Evolutionary conservation across 2,888 invertebrate species (phyloP).

Genomic region (Ectropis crepuscularia): DNA sequence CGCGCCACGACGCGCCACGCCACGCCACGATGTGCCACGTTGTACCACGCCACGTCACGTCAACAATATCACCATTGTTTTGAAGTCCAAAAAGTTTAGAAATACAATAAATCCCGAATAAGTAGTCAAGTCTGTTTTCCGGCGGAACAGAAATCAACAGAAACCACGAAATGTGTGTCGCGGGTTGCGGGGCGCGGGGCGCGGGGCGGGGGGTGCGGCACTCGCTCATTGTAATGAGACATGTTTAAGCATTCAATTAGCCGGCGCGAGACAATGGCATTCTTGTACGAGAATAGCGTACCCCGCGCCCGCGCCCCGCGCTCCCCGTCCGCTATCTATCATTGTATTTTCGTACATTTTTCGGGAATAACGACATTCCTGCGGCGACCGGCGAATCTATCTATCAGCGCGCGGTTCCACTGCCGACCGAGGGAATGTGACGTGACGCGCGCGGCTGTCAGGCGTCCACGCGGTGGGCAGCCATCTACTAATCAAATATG

Average conservation of each 20-base stretch:
- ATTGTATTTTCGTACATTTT: conserved; percentile 32
- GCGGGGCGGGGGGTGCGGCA: conserved; percentile 7
- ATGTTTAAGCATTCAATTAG: conserved; percentile 35
- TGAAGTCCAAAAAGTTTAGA: conserved; percentile 4
- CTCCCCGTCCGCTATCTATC: conserved; percentile 12
- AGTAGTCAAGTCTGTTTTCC: conserved; percentile 17
- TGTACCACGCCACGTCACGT: conserved; percentile 9
- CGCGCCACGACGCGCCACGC: not conserved
- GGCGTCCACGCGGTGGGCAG: no score
- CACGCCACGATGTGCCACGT: not conserved
- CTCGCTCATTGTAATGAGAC: conserved; percentile 35
- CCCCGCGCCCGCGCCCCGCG: conserved; percentile 6
- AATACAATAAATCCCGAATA: conserved; percentile 20
- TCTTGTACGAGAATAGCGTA: conserved; percentile 38
- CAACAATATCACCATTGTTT: conserved; percentile 14
- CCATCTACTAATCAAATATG: no score
- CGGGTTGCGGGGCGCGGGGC: not conserved
- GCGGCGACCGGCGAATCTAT: conserved; percentile 34
- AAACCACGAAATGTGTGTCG: conserved; percentile 7
- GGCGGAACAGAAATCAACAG: conserved; percentile 12
- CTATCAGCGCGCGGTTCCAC: conserved; percentile 25
- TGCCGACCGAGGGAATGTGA: no score
- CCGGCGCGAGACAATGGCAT: conserved; percentile 40
- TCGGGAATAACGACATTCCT: conserved; percentile 36
- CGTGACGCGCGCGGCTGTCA: no score